Evolutionary conservation across 2,113 vertebrate species (phyloP).

Genomic region (Dromaius novaehollandiae): DNA sequence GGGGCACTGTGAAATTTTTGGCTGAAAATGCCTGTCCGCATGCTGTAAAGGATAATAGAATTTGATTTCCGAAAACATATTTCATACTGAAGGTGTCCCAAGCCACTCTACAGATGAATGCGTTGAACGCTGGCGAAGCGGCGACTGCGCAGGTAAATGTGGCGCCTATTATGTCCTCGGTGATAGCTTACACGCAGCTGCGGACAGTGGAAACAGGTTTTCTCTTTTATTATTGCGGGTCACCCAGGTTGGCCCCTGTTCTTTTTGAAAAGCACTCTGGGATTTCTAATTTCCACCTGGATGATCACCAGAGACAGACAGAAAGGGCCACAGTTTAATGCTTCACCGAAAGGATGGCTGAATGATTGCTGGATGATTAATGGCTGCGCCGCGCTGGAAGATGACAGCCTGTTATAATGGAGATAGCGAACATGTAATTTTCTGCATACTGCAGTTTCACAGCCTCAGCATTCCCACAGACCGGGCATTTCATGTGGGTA

Average conservation of each 20-base stretch:
- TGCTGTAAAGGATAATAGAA: constrained; percentile 59
- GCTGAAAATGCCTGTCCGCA: constrained; percentile 6
- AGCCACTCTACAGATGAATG: constrained; percentile 45
- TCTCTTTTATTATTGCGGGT: constrained; percentile 61
- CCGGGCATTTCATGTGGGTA: not conserved
- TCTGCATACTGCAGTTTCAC: constrained; percentile 26
- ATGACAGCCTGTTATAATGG: constrained; percentile 69
- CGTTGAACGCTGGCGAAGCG: constrained; percentile 33
- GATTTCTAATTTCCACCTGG: constrained; percentile 76
- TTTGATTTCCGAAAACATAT: constrained; percentile 58
- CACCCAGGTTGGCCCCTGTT: constrained; percentile 57
- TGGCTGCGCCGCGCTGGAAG: constrained; percentile 56
- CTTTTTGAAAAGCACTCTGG: constrained; percentile 68
- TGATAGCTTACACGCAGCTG: constrained; percentile 51
- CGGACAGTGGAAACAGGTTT: constrained; percentile 63
- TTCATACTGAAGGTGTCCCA: constrained; percentile 51
- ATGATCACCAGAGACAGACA: constrained; percentile 67
- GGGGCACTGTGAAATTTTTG: constrained; percentile 56
- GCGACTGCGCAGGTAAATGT: constrained; percentile 54
- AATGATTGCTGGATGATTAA: constrained; percentile 74
- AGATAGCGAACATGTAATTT: constrained; percentile 64
- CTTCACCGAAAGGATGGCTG: constrained; percentile 58
- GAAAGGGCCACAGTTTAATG: constrained; percentile 71
- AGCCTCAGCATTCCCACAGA: not conserved
- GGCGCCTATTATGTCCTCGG: constrained; percentile 42